These are phyloP conservation scores for Pantherophis vulpinus DNA, from an alignment of 2,797 vertebrate species.

Conservation along the genomic window DNA sequence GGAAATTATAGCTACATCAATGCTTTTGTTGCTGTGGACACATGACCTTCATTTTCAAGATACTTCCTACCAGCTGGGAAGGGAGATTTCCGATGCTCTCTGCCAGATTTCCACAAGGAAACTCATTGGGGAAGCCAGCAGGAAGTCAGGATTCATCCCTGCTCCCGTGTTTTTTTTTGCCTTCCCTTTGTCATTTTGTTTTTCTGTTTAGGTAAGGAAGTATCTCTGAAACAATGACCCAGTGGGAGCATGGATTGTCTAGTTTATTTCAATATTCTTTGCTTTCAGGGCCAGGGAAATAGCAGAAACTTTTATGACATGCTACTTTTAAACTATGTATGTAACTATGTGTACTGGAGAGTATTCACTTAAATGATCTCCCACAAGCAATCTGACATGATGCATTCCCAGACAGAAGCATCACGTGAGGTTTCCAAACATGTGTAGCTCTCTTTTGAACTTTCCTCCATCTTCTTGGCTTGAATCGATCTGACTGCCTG, in stretches of 20 bases:
- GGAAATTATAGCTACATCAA: neutral
- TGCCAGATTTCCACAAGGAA: neutral
- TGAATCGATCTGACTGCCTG: conserved; percentile 16
- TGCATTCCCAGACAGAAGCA: neutral
- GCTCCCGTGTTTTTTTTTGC: neutral
- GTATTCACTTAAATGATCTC: neutral
- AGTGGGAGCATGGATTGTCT: neutral
- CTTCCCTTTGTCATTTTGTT: neutral
- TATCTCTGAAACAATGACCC: neutral
- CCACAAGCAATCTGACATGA: neutral
- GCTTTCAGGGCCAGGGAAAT: neutral
- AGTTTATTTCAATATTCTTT: neutral
- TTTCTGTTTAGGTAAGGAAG: neutral
- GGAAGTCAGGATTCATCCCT: neutral
- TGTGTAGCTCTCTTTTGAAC: neutral
- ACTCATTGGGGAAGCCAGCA: neutral
- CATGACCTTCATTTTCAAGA: neutral
- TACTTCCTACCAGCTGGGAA: neutral
- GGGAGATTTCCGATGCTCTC: neutral
- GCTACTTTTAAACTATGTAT: neutral
- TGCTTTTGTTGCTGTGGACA: neutral
- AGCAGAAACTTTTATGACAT: neutral
- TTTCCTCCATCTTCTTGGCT: neutral
- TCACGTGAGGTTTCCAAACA: neutral
- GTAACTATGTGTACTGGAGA: neutral